Percentiles rank a stretch among this genome's conserved stretches.
These are phyloP conservation scores for Lepus townsendii DNA, from an alignment of 2,797 vertebrate species.

Conservation along the genomic window DNA sequence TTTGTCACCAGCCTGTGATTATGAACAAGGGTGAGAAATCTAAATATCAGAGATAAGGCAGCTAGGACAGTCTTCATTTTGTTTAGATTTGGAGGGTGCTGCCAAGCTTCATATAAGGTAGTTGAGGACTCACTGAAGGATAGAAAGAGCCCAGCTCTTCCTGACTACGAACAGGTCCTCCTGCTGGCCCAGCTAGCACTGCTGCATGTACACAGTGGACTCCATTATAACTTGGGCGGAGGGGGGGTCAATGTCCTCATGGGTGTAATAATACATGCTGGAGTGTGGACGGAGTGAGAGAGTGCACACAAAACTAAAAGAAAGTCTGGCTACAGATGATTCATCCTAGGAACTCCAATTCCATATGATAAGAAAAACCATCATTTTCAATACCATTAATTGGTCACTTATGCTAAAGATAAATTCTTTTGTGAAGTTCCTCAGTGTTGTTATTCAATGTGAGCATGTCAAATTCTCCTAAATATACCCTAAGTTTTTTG, in stretches of 20 bases:
- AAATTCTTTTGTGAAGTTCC: not conserved
- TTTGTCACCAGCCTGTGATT: not conserved
- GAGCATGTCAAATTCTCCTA: not conserved
- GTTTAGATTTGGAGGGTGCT: not conserved
- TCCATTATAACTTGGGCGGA: not conserved
- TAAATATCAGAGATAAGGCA: not conserved
- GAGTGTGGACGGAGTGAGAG: not conserved
- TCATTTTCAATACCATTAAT: not conserved
- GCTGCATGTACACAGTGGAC: no score
- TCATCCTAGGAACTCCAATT: not conserved
- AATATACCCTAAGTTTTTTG: not conserved
- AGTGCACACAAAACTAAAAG: not conserved
- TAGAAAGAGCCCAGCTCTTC: not conserved
- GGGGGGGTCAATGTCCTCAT: not conserved
- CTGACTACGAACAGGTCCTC: not conserved
- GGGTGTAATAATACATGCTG: not conserved
- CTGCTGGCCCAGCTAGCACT: not conserved
- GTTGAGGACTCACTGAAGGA: not conserved
- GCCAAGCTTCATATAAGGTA: not conserved
- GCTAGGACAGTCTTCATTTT: not conserved
- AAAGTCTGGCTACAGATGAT: not conserved
- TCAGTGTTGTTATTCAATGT: not conserved
- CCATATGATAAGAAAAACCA: conserved; percentile 8
- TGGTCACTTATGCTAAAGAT: not conserved
- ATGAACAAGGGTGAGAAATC: not conserved